A percentile compares a stretch with the other conserved stretches of the same genome.
Evolutionary conservation across 2,797 vertebrate species (phyloP).

Genomic region (Malurus leucopterus): DNA sequence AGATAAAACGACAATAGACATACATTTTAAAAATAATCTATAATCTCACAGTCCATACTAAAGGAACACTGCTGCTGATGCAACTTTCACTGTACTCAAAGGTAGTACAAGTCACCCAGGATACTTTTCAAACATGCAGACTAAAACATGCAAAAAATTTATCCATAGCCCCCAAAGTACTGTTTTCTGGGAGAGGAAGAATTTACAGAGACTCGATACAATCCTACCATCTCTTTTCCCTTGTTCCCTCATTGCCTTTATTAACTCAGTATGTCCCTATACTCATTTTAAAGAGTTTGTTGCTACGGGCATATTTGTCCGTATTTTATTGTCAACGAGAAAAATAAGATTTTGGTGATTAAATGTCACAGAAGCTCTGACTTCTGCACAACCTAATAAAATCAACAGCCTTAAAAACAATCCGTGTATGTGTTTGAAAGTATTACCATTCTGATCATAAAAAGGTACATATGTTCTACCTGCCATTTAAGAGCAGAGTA

Average conservation of each 20-base stretch:
- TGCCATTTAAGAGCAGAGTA: background rate
- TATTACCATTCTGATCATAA: background rate
- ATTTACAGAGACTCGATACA: constrained; percentile 9
- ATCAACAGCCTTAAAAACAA: background rate
- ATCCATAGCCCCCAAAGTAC: background rate
- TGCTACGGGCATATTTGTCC: constrained; percentile 35
- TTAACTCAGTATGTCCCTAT: constrained; percentile 34
- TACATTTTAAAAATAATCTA: background rate
- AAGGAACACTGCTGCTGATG: constrained; percentile 4
- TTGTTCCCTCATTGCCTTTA: constrained; percentile 17
- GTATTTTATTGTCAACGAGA: constrained; percentile 25
- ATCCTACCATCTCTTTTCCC: background rate
- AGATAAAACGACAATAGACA: background rate
- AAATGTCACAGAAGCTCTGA: constrained; percentile 24
- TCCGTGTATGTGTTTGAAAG: background rate
- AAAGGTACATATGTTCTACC: background rate
- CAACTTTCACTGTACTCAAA: background rate
- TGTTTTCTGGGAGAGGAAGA: constrained; percentile 28
- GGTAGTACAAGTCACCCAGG: background rate
- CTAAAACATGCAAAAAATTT: constrained; percentile 30
- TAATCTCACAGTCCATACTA: constrained; percentile 10
- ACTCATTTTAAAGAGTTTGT: constrained; percentile 6
- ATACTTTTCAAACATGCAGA: constrained; percentile 14
- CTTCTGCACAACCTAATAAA: constrained; percentile 16
- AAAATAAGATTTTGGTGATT: constrained; percentile 22